Base-by-base conservation (phyloP, 2,888 invertebrate species). In the Meliscaeva auricollis region DNA sequence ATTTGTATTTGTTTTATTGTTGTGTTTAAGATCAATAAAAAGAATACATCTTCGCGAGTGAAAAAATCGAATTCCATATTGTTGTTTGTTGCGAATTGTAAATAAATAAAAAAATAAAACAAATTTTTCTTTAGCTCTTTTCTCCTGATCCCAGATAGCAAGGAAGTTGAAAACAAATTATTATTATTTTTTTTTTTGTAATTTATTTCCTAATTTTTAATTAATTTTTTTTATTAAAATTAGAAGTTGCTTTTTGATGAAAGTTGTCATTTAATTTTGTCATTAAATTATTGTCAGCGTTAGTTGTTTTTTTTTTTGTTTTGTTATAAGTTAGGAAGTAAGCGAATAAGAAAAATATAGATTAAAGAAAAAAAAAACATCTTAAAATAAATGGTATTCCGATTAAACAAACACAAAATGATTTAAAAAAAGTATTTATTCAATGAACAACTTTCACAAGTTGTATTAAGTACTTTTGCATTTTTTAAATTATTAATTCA, bases 71-170 rank as follows among this genome's bases (percentile, higher is more conserved):
- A 22, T 38, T 32, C n/a, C n/a, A n/a, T n/a, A n/a, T n/a, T n/a
- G n/a, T 48, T 9, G 15, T 41, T 73, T 41, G 26, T 58, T 44
- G 58, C n/a, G 70, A 66, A 74, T 52, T 48, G 15, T 64, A 41
- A 70, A 75, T 70, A 68, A 41, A 56, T 66, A 58, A 74, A 75
- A 38, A 81, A 76, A 70, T 62, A 78, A 83, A 78, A 80, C 75
- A 80, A 76, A 46, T 76, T 72, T 44, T 68, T 77, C 90, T 92
- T 91, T 88, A 89, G 91, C 92, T 92, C 91, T 92, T 92, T 85
- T 81, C 85, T 91, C 92, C 92, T 91, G 91, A 91, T 92, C 92
- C 92, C 92, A 92, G 91, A 91, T 91, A 90, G 90, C 91, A 91
- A 89, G 89, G 90, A 89, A 89, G 48, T 17, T 87, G 84, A 85